Base-by-base conservation (phyloP, 1,140 invertebrate genomes). In the Lordiphosa mommai region DNA sequence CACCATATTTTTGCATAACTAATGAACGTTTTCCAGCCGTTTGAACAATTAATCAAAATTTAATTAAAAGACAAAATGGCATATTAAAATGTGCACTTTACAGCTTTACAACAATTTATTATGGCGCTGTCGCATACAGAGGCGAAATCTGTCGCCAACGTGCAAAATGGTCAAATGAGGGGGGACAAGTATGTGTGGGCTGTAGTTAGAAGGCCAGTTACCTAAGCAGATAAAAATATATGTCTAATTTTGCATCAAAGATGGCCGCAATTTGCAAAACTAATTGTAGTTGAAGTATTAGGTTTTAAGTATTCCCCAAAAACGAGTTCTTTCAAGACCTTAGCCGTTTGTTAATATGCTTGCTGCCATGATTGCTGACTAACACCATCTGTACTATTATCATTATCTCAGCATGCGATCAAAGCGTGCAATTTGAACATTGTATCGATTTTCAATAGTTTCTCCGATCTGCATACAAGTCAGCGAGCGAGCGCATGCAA, bases 61-160 rank as follows among this genome's bases (percentile, higher is more conserved):
- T 69, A 80, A 79, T 79, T 79, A 80, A 79, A 82, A 73, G 74
- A 73, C 74, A 79, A 73, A 80, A 80, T 73, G 65, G 51, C 74
- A 79, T 72, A 79, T 79, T 79, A 72, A 79, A 74, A 63, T 65
- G 59, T 79, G 74, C 74, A 79, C 74, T 79, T 79, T 79, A 61
- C 74, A 41, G 34, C 51, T 23, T 37, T 37, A 52, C 30, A 58
- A 66, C 70, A 70, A 80, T 80, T 79, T 79, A 80, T 79, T 61
- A 51, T 61, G 20, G 40, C 16, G 67, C 51, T 63, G 63, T 58
- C 67, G 57, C 57, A 57, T 49, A 66, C 61, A 61, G 66, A 76
- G 77, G 66, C 60, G 6, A 73, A 80, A 70, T 79, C 69, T 74
- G 74, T 79, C 74, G 74, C 74, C 74, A 79, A 79, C 74, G 70